These are phyloP conservation scores for Mythimna albipuncta DNA, from an alignment of 2,888 invertebrate genomes.

Conservation along the genomic window DNA sequence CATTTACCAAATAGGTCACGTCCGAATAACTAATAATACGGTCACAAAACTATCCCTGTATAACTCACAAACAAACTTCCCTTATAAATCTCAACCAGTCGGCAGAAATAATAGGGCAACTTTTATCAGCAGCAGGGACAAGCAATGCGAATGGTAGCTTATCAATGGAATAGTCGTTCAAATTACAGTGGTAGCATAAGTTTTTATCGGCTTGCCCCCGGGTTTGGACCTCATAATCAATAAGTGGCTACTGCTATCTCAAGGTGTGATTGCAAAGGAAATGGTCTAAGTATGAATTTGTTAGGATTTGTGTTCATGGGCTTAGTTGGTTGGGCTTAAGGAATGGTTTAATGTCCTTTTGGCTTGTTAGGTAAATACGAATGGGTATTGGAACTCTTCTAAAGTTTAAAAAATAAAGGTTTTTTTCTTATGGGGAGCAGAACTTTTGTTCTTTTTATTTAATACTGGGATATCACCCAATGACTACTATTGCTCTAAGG, in stretches of 20 bases:
- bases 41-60: conserved; percentile 48
- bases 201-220: conserved; percentile 83
- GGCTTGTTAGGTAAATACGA: not conserved
- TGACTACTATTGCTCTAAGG: too few species aligned
- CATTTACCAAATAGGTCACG: conserved; percentile 58
- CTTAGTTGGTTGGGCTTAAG: conserved; percentile 20
- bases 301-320: conserved; percentile 22
- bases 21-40: conserved; percentile 58
- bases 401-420: not conserved
- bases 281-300: conserved; percentile 46
- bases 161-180: conserved; percentile 80
- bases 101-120: conserved; percentile 84
- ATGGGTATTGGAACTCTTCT: not conserved
- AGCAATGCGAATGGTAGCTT: conserved; percentile 74
- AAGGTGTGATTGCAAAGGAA: conserved; percentile 42
- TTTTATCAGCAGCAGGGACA: conserved; percentile 80
- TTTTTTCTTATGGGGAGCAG: not conserved
- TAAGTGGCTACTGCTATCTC: conserved; percentile 68
- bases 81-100: conserved; percentile 63
- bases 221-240: conserved; percentile 77
- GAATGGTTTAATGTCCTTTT: not conserved
- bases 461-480: too few species aligned
- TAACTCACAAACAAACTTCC: conserved; percentile 63
- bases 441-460: too few species aligned
- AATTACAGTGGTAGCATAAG: conserved; percentile 80